Evolutionary conservation across 2,888 invertebrate species (phyloP).

Genomic region (Panzeria rudis): DNA sequence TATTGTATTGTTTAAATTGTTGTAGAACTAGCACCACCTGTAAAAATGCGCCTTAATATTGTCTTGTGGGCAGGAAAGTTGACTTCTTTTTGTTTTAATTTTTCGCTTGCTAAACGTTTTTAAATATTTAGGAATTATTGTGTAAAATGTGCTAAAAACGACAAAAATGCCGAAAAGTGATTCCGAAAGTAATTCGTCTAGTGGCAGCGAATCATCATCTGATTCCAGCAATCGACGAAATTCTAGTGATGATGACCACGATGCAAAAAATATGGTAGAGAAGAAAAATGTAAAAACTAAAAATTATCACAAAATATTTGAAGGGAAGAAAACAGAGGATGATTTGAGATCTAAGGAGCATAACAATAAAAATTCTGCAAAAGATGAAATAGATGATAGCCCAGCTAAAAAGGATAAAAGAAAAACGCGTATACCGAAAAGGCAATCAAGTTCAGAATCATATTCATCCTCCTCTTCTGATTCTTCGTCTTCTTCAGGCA

Average conservation of each 20-base stretch:
- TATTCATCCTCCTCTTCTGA: constrained; percentile 67
- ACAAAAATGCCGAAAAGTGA: constrained; percentile 77
- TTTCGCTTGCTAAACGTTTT: constrained; percentile 15
- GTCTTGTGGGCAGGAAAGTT: neutral
- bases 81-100: neutral
- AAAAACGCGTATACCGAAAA: constrained; percentile 40
- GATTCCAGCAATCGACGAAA: constrained; percentile 50
- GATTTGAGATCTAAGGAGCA: neutral
- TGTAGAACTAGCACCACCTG: no score
- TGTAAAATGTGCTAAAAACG: neutral
- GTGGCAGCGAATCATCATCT: constrained; percentile 65
- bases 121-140: neutral
- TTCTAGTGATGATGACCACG: constrained; percentile 31
- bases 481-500: constrained; percentile 31
- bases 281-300: constrained; percentile 55
- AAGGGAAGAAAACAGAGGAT: constrained; percentile 18
- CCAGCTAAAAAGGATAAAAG: constrained; percentile 21
- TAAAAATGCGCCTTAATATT: neutral
- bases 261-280: constrained; percentile 70
- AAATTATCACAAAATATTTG: no score
- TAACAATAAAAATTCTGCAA: neutral
- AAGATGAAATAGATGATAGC: constrained; percentile 2
- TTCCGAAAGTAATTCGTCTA: constrained; percentile 76
- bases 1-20: no score
- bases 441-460: constrained; percentile 48